Conservation (phyloP, 2,113 vertebrate species). For the Callorhinus ursinus region DNA sequence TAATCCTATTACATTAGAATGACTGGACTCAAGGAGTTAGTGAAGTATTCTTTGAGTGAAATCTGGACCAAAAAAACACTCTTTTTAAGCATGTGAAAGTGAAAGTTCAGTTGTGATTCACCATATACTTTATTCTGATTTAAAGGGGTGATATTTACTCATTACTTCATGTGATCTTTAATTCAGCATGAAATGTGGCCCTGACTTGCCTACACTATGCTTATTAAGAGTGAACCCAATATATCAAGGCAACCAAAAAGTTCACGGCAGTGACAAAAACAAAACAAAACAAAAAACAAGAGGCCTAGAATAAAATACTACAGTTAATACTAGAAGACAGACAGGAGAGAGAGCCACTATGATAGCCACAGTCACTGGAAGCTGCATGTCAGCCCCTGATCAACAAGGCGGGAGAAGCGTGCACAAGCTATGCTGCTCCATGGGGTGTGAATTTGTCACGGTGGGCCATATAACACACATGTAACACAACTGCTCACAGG, state of each 20-base stretch:
- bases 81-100: neutral
- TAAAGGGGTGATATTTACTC: neutral
- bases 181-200: neutral
- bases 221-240: neutral
- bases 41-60: neutral
- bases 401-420: neutral
- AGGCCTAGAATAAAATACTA: neutral
- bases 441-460: fast-evolving
- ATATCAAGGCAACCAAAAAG: neutral
- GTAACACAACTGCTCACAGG: neutral
- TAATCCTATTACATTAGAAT: neutral
- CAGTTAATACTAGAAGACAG: neutral
- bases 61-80: neutral
- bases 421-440: neutral
- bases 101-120: neutral
- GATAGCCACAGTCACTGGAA: neutral
- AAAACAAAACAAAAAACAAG: neutral
- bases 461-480: neutral
- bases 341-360: neutral
- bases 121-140: neutral
- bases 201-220: neutral
- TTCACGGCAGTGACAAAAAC: neutral
- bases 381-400: neutral
- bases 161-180: neutral
- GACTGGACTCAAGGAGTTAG: neutral